phyloP scores from a whole-genome alignment of 2,888 invertebrate species.

The Pseudococcus longispinus region DNA sequence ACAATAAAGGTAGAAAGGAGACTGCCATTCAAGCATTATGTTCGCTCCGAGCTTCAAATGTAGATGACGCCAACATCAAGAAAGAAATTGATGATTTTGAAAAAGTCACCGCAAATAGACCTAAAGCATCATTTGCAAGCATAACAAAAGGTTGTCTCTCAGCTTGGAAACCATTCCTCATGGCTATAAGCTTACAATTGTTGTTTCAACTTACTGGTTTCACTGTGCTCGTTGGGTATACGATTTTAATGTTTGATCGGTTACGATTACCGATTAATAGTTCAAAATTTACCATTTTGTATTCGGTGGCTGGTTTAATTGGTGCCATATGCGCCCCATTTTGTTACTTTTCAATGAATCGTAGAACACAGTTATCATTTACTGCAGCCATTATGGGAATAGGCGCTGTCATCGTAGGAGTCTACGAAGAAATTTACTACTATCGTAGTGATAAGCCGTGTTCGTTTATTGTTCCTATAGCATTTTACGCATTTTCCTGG shows the following conservation, averaged over 20 bases:
- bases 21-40: not conserved
- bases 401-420: not conserved
- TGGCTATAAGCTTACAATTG: not conserved
- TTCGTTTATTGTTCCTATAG: not conserved
- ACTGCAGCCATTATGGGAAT: not conserved
- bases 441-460: not conserved
- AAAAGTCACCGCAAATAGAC: not conserved
- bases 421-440: constrained; percentile 3
- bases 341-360: not conserved
- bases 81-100: constrained; percentile 10
- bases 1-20: not conserved
- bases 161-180: not conserved
- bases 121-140: not conserved
- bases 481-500: not conserved
- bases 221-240: not conserved
- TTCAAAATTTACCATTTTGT: not conserved
- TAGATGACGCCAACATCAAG: not conserved
- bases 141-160: not conserved
- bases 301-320: not conserved
- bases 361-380: not conserved
- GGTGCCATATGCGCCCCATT: not conserved
- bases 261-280: not conserved
- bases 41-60: not conserved
- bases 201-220: not conserved
- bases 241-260: not conserved